A percentile compares a stretch with the other conserved stretches of the same genome.
Conservation (phyloP, 1,140 invertebrate species). For the Latrodectus geometricus region DNA sequence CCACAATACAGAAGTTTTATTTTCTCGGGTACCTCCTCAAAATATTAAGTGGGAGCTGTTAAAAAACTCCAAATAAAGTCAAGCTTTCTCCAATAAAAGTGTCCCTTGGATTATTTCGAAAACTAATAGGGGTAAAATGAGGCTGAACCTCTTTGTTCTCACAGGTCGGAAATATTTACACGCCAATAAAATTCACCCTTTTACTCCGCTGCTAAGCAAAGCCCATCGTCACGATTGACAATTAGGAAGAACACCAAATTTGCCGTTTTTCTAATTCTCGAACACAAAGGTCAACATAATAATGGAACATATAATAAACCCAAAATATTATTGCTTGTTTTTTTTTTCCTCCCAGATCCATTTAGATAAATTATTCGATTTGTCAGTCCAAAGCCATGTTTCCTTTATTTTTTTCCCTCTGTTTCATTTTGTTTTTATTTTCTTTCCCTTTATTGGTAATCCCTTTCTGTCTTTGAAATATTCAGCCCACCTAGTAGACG, state of each 20-base stretch:
- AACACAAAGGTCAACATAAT: not conserved
- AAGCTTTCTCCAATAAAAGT: too few species aligned
- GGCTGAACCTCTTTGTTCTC: not conserved
- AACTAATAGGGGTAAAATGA: too few species aligned
- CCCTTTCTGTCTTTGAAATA: slow-evolving; percentile 7
- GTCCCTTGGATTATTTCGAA: too few species aligned
- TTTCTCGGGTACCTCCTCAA: too few species aligned
- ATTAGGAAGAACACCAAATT: slow-evolving; percentile 10
- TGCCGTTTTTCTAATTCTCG: not conserved
- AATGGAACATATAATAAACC: not conserved
- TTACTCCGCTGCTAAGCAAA: not conserved
- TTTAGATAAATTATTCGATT: slow-evolving; percentile 45
- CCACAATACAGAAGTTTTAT: too few species aligned
- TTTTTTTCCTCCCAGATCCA: not conserved
- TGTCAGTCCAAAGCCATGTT: not conserved
- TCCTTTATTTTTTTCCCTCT: not conserved
- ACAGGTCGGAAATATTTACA: not conserved
- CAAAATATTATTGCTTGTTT: not conserved
- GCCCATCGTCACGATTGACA: slow-evolving; percentile 25
- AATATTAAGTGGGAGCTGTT: too few species aligned
- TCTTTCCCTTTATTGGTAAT: not conserved
- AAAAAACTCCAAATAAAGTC: too few species aligned
- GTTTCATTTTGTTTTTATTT: not conserved
- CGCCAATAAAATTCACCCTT: slow-evolving; percentile 39
- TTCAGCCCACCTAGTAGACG: slow-evolving; percentile 37